These are phyloP conservation scores for Brenthis hecate DNA, from an alignment of 2,888 invertebrate species.

Conservation along the genomic window DNA sequence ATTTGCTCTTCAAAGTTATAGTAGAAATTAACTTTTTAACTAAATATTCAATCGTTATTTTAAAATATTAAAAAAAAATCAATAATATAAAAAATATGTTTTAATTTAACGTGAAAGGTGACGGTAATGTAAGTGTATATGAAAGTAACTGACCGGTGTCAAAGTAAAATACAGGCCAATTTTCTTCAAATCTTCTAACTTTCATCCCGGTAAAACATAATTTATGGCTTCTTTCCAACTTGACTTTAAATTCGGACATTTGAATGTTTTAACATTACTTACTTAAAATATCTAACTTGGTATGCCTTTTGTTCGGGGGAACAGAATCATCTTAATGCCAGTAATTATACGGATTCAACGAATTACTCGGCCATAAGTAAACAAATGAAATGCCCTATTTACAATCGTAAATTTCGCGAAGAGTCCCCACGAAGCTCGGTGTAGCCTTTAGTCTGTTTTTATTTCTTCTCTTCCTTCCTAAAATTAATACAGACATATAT, in stretches of 20 bases:
- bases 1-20: no score
- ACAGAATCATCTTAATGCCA: conserved; percentile 80
- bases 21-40: no score
- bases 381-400: conserved; percentile 78
- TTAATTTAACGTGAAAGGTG: not conserved
- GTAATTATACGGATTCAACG: conserved; percentile 82
- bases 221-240: conserved; percentile 71
- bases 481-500: not conserved
- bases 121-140: no score
- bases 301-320: conserved; percentile 55
- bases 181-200: conserved; percentile 17
- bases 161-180: conserved; percentile 5
- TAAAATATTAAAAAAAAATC: not conserved
- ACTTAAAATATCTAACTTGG: conserved; percentile 58
- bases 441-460: conserved; percentile 28
- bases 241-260: conserved; percentile 63
- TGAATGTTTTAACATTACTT: conserved; percentile 77
- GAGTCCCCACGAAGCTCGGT: conserved; percentile 42
- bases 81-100: no score
- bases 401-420: conserved; percentile 74
- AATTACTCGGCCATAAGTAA: conserved; percentile 82
- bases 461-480: conserved; percentile 24
- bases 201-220: conserved; percentile 49
- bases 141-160: not conserved
- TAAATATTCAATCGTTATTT: no score